Evolutionary conservation across 2,797 vertebrate genomes (phyloP), one percentile per base, ranked within the genome.

Genomic region (Hybognathus amarus): DNA sequence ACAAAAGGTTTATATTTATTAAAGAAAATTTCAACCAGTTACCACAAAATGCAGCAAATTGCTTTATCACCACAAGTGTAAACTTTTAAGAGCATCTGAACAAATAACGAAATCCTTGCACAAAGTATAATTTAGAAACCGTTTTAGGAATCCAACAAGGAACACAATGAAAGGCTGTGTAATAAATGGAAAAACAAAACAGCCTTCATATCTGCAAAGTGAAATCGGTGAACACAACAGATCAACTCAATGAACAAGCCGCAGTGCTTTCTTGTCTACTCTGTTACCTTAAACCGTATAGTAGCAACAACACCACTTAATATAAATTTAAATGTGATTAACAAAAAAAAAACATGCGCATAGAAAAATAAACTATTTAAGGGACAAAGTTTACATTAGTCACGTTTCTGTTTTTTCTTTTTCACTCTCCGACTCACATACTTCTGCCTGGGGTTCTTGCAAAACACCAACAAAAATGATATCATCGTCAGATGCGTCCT

Each of bases 401-500:
- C 71, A 81, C 1, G 22, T 5, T 83, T 81, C 20, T 24, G 40
- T 80, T 80, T 68, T n/a, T 52, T 79, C 47, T 13, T 79, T 71
- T 17, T 42, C 4, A 45, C 20, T 27, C 17, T 42, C 66, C 3
- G 69, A n/a, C n/a, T 85, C 64, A 22, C 59, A 5, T 13, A n/a
- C 24, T 15, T 87, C 77, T 52, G 40, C 61, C 33, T 87, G 52
- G 61, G 59, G 78, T 59, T 67, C 33, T 36, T 52, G 63, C 38
- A 61, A 85, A 75, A 79, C 85, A 40, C 68, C 83, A 30, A 87
- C 81, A 85, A 87, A 92, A 63, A 89, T 75, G 24, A 90, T 33
- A 2, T 91, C 47, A 2, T 91, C 88, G 66, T 80, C 86, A 18
- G 87, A 76, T 0, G 52, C 6, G 0, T 92, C 88, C 3, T 63